These are phyloP conservation scores for Taeniopygia guttata DNA, from an alignment of 2,797 vertebrate species.

Conservation along the genomic window DNA sequence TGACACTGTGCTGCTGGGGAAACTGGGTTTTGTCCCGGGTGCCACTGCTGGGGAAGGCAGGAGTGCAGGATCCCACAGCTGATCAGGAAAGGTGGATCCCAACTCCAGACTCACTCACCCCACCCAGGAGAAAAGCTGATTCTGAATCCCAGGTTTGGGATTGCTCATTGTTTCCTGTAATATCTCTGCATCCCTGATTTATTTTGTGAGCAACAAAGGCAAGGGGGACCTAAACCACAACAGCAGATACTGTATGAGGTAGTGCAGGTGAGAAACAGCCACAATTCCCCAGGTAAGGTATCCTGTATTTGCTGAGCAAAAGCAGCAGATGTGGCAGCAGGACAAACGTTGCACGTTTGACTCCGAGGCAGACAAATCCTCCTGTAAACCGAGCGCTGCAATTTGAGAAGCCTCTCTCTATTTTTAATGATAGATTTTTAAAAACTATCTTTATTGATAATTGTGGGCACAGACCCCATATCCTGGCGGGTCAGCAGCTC, in stretches of 20 bases:
- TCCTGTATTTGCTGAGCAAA: not conserved
- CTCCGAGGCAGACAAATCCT: not conserved
- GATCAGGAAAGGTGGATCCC: not conserved
- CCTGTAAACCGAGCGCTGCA: not conserved
- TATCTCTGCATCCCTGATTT: not conserved
- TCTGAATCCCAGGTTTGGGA: not conserved
- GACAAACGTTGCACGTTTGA: fast-evolving
- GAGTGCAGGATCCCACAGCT: not conserved
- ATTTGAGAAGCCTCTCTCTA: not conserved
- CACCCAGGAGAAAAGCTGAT: not conserved
- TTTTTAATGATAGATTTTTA: not conserved
- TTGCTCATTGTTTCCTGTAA: not conserved
- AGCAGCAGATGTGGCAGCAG: not conserved
- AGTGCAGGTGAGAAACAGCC: not conserved
- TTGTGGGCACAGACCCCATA: not conserved
- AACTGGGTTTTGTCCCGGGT: not conserved
- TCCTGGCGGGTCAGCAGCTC: not conserved
- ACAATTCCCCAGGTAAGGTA: not conserved
- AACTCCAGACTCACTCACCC: not conserved
- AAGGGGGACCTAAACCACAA: fast-evolving
- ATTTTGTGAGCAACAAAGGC: not conserved
- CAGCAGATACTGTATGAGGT: not conserved
- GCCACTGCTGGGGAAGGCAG: not conserved
- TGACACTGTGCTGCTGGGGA: not conserved
- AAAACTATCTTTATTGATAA: not conserved